Evolutionary conservation across 2,888 invertebrate species (phyloP), one percentile per base, ranked within the genome.

Genomic region (Aethes cnicana): DNA sequence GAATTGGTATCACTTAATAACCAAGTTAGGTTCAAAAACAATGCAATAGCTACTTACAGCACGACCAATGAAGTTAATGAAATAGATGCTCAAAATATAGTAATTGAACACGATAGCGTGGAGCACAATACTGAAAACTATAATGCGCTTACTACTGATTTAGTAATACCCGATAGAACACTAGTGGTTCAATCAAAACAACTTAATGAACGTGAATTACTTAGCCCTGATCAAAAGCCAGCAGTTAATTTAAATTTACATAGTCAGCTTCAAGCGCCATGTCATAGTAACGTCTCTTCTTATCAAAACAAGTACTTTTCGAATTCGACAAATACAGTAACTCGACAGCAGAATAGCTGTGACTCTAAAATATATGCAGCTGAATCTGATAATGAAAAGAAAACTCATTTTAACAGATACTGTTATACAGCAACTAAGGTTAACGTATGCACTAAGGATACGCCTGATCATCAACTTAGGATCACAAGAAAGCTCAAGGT

Each of bases 401-500:
- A 50, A 11, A 28, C 21, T 1, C 16, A 59, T 20, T 59, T 72
- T 11, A 75, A 70, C 26, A 74, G 67, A 56, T 77, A 72, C 60
- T 63, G 62, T 41, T 76, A 71, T 56, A 66, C 71, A 8, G 53
- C 73, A 12, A 77, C 72, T 9, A 69, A 81, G 59, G 59, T 78
- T 16, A 69, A 77, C 41, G 58, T 81, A 11, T 68, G 61, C 26
- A 71, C 72, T 3, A 72, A 73, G 60, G 63, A 63, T 39, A 60
- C 63, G 5, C 41, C 60, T 2, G 64, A 74, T 28, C 62, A 68
- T 56, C 58, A 68, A 42, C 56, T 83, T 21, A 63, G 68, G 49
- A 61, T 84, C 20, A 69, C 81, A 39, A 77, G 76, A 55, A 79
- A 74, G 63, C 32, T 84, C 8, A 74, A 76, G 67, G 59, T 89